Conservation (phyloP, 1,140 invertebrate species). For the Pseudomyrmex dendroicus region DNA sequence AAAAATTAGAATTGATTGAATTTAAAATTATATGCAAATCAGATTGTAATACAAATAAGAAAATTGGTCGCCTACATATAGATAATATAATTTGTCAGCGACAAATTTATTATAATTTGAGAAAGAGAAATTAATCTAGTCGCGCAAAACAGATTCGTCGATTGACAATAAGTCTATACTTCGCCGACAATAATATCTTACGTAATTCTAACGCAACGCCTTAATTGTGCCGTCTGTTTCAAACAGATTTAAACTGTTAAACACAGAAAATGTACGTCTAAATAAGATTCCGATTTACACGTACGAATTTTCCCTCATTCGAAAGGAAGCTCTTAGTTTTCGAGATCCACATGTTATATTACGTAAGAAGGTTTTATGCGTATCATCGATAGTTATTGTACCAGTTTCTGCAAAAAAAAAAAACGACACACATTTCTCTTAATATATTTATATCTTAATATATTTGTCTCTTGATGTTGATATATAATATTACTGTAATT, state of each 20-base stretch:
- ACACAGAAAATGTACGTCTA: background rate
- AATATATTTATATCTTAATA: constrained; percentile 37
- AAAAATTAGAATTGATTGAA: background rate
- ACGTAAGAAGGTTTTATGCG: background rate
- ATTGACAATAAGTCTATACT: constrained; percentile 44
- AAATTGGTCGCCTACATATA: background rate
- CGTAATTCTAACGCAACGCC: constrained; percentile 52
- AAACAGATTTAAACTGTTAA: constrained; percentile 46
- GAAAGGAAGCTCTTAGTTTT: constrained; percentile 7
- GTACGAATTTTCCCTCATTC: background rate
- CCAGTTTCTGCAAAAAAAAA: background rate
- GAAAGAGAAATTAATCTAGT: background rate
- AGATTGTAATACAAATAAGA: background rate
- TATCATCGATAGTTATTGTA: background rate
- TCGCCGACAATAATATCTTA: constrained; percentile 49
- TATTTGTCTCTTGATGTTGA: constrained; percentile 2
- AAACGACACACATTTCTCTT: constrained; percentile 5
- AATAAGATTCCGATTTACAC: background rate
- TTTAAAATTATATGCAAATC: background rate
- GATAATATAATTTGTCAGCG: background rate
- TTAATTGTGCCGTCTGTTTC: constrained; percentile 51
- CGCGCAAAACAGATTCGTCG: background rate
- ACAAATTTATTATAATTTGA: background rate
- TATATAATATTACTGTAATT: constrained; percentile 12
- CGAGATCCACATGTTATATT: background rate